Evolutionary conservation across 2,797 vertebrate species (phyloP).

Genomic region (Amazona ochrocephala): DNA sequence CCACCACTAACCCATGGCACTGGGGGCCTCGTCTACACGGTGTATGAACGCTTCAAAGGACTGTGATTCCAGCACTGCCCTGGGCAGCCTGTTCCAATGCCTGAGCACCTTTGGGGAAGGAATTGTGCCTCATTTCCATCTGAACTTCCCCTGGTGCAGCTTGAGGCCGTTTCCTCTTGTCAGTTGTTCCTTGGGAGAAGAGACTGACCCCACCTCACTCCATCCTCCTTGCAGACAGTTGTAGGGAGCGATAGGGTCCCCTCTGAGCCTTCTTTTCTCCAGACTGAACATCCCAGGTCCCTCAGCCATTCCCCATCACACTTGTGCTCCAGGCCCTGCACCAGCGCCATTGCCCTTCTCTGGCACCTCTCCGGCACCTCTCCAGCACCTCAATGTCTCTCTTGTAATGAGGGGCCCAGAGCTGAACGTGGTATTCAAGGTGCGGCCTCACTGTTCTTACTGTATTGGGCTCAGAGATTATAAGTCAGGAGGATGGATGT

Average conservation of each 20-base stretch:
- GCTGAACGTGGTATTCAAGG: neutral
- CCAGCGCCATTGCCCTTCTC: neutral
- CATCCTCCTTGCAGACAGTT: neutral
- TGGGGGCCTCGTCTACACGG: neutral
- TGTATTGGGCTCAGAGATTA: fast-evolving
- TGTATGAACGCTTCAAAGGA: neutral
- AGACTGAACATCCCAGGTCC: neutral
- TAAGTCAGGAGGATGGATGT: neutral
- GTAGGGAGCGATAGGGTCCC: too few relatives aligned
- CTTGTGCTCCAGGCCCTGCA: neutral
- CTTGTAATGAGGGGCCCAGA: neutral
- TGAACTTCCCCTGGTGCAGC: neutral
- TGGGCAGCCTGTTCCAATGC: neutral
- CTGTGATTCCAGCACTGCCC: neutral
- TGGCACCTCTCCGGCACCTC: neutral
- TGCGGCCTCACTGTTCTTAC: neutral
- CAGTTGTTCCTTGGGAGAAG: neutral
- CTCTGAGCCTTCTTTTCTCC: neutral
- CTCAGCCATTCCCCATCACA: neutral
- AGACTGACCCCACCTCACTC: neutral
- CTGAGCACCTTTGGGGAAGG: neutral
- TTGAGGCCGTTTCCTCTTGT: neutral
- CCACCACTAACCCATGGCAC: neutral
- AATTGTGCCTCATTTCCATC: neutral
- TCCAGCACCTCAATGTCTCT: neutral